These are phyloP conservation scores for Odobenus rosmarus DNA, from an alignment of 2,113 vertebrate genomes.

Conservation along the genomic window DNA sequence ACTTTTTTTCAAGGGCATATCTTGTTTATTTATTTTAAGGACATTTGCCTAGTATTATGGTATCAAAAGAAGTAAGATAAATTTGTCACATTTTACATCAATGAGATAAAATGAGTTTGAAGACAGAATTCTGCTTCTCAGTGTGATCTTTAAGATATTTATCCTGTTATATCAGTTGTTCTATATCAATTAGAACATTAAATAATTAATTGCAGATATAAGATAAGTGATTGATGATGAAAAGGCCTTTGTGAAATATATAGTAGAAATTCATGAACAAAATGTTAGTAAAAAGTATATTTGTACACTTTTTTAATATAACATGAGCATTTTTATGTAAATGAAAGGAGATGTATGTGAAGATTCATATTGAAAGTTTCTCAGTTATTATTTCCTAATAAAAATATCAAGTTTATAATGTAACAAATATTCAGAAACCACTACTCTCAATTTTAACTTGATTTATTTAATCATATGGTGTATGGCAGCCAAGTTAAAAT, in stretches of 20 bases:
- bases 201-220: neutral
- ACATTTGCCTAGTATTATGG: neutral
- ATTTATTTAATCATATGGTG: neutral
- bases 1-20: neutral
- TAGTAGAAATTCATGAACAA: neutral
- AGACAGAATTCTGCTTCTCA: neutral
- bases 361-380: neutral
- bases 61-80: neutral
- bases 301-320: neutral
- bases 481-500: neutral
- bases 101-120: neutral
- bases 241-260: neutral
- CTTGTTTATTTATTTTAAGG: constrained; percentile 3
- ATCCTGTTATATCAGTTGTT: neutral
- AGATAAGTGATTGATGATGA: neutral
- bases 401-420: neutral
- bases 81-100: neutral
- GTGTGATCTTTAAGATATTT: neutral
- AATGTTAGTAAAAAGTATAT: neutral
- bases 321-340: neutral
- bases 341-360: neutral
- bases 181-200: neutral
- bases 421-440: neutral
- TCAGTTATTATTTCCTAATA: neutral
- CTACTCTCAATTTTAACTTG: neutral